Conservation (phyloP, 2,888 invertebrate genomes). For the Ceriagrion tenellum region DNA sequence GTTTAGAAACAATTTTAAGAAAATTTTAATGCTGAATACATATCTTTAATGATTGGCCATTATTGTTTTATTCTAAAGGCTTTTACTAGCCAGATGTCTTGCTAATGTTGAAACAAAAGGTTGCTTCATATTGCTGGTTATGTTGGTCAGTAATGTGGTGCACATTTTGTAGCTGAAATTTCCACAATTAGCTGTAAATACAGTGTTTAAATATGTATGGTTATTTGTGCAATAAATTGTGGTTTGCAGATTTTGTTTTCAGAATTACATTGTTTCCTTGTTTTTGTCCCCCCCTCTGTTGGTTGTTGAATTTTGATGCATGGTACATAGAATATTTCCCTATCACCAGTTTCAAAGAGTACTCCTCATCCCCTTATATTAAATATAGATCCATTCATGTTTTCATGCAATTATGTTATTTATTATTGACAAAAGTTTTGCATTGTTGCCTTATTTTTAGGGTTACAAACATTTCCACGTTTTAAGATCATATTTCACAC, state of each 20-base stretch:
- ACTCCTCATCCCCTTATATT: too few relatives aligned
- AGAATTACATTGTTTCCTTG: background rate
- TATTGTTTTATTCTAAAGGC: slow-evolving; percentile 30
- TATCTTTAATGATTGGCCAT: slow-evolving; percentile 46
- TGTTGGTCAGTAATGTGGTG: background rate
- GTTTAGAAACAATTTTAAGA: slow-evolving; percentile 36
- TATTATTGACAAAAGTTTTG: too few relatives aligned
- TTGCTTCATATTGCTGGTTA: background rate
- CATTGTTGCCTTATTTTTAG: too few relatives aligned
- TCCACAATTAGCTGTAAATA: slow-evolving; percentile 64
- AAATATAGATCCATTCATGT: too few relatives aligned
- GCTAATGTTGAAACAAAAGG: slow-evolving; percentile 30
- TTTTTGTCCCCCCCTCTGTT: background rate
- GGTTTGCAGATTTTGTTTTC: slow-evolving; percentile 66
- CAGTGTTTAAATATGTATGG: slow-evolving; percentile 46
- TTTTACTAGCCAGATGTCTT: background rate
- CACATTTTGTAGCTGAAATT: slow-evolving; percentile 36
- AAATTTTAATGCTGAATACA: slow-evolving; percentile 47
- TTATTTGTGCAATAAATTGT: slow-evolving; percentile 61
- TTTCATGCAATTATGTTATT: too few relatives aligned
- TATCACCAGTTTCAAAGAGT: too few relatives aligned
- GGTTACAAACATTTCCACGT: too few relatives aligned
- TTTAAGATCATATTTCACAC: too few relatives aligned
- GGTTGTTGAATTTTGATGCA: background rate
- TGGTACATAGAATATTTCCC: too few relatives aligned